phyloP scores from a whole-genome alignment of 35 echinoderm and acorn worm species.

The Diadema setosum region DNA sequence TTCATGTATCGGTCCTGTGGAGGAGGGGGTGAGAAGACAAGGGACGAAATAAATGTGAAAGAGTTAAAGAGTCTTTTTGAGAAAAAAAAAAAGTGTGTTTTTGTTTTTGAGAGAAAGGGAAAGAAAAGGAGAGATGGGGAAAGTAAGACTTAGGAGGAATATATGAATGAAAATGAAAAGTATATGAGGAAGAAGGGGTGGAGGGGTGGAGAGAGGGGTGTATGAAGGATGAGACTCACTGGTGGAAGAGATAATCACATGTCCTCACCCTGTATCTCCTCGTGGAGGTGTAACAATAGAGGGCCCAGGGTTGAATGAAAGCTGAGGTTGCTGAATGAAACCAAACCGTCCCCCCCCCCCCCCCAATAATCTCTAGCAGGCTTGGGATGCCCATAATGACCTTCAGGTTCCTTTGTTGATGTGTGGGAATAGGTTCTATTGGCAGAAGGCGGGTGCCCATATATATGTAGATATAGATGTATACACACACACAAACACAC shows the following conservation, averaged over 20 bases:
- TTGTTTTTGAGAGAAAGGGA: neutral
- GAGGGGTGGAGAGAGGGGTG: neutral
- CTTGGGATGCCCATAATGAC: slow-evolving; percentile 6
- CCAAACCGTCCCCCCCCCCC: no score
- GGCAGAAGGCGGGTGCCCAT: neutral
- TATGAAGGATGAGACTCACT: no score
- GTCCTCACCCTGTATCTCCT: neutral
- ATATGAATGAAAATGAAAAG: neutral
- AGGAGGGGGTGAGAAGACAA: neutral
- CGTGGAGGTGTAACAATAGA: neutral
- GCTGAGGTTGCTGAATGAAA: neutral
- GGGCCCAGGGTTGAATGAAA: neutral
- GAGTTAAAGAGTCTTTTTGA: no score
- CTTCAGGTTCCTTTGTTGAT: slow-evolving; percentile 21
- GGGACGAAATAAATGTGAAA: neutral
- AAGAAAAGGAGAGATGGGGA: neutral
- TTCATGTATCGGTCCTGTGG: no score
- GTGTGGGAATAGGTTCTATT: neutral
- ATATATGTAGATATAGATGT: neutral
- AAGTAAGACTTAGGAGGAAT: neutral
- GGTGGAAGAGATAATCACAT: neutral
- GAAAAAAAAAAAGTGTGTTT: neutral
- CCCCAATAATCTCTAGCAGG: neutral
- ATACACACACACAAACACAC: neutral
- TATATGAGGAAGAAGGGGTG: neutral